These are phyloP conservation scores for Girardia tigrina DNA, from an alignment of 2,888 invertebrate genomes.

Conservation along the genomic window DNA sequence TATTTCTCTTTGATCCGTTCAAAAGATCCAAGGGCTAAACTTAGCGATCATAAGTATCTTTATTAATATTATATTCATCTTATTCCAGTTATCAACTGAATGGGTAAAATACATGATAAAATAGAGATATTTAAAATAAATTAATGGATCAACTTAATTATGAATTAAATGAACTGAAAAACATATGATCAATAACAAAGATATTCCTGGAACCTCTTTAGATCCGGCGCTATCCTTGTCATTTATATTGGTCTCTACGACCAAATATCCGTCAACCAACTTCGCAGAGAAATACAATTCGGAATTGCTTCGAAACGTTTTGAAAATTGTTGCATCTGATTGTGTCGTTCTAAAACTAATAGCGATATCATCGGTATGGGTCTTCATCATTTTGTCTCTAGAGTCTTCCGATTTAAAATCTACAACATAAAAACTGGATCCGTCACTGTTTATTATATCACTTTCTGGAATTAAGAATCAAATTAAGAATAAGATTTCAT, in stretches of 20 bases:
- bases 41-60: no score
- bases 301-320: conserved; percentile 39
- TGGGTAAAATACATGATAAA: no score
- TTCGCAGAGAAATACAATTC: conserved; percentile 41
- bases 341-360: conserved; percentile 45
- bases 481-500: background rate
- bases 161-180: no score
- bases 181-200: no score
- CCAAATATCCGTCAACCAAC: conserved; percentile 42
- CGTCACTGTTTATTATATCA: background rate
- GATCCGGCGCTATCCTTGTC: conserved; percentile 40
- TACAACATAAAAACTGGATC: conserved; percentile 5
- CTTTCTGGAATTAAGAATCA: background rate
- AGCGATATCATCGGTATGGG: conserved; percentile 47
- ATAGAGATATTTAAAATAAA: no score
- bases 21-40: no score
- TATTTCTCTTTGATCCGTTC: no score
- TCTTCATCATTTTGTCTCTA: conserved; percentile 31
- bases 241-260: conserved; percentile 41
- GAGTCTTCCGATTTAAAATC: conserved; percentile 3
- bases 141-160: no score
- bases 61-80: no score
- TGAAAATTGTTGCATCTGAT: conserved; percentile 43
- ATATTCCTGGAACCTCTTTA: no score
- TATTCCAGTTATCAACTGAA: no score